These are phyloP conservation scores for Euphydryas editha DNA, from an alignment of 2,888 invertebrate species.

Conservation along the genomic window DNA sequence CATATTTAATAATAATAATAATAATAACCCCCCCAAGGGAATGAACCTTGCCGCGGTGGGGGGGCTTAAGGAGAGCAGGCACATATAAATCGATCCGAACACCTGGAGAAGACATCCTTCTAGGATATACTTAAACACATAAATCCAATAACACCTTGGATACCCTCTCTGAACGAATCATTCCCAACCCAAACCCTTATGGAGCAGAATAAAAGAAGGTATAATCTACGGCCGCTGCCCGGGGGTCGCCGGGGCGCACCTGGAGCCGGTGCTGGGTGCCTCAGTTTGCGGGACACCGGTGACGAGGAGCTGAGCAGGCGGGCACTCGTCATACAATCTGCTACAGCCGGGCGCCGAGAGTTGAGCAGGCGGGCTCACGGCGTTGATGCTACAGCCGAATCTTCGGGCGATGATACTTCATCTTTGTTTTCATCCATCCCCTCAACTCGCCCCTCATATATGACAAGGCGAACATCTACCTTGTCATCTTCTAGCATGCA, in stretches of 20 bases:
- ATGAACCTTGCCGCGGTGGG: not conserved
- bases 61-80: not conserved
- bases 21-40: not conserved
- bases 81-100: not conserved
- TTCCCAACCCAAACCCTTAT: not conserved
- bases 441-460: not conserved
- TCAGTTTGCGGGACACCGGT: no score
- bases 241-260: conserved; percentile 38
- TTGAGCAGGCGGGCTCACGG: no score
- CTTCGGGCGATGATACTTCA: not conserved
- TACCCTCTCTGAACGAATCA: not conserved
- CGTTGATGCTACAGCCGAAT: no score
- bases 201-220: conserved; percentile 7
- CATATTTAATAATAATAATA: not conserved
- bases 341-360: no score
- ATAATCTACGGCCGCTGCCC: conserved; percentile 32
- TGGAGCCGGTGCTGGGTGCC: conserved; percentile 28
- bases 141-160: not conserved
- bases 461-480: not conserved
- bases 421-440: not conserved
- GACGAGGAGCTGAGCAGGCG: no score
- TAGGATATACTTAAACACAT: no score
- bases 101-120: no score
- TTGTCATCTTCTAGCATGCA: not conserved
- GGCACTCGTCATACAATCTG: no score